Evolutionary conservation across 2,888 invertebrate genomes (phyloP).

Genomic region (Silvanus unidentatus): DNA sequence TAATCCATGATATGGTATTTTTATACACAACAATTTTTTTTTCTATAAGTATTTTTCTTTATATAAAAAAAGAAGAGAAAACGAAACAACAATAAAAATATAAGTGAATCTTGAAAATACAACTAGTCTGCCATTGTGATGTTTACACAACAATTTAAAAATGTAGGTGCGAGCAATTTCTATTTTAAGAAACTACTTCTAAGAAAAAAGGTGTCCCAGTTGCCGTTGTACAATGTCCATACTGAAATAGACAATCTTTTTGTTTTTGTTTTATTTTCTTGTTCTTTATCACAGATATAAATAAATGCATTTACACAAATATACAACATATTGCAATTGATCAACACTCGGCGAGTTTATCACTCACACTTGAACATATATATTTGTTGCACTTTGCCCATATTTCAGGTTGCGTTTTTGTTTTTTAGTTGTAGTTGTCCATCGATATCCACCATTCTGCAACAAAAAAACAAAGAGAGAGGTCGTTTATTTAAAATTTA

Average conservation of each 20-base stretch:
- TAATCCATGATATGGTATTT: conserved; percentile 45
- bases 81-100: conserved; percentile 40
- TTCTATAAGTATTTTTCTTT: conserved; percentile 29
- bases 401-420: conserved; percentile 13
- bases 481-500: background rate
- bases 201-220: conserved; percentile 16
- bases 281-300: conserved; percentile 46
- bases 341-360: conserved; percentile 21
- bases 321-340: conserved; percentile 43
- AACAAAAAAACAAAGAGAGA: conserved; percentile 28
- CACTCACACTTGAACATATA: conserved; percentile 24
- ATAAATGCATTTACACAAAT: conserved; percentile 49
- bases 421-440: background rate
- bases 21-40: conserved; percentile 45
- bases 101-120: conserved; percentile 29
- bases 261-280: background rate
- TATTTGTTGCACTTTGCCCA: conserved; percentile 45
- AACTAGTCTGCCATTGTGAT: conserved; percentile 27
- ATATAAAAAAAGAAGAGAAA: conserved; percentile 20
- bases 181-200: conserved; percentile 25
- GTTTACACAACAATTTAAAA: conserved; percentile 26
- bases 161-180: conserved; percentile 28
- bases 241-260: too few relatives aligned
- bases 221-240: too few relatives aligned
- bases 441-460: conserved; percentile 20